Evolutionary conservation across 2,113 vertebrate genomes (phyloP), one percentile per base, ranked within the genome.

Genomic region (Lynx canadensis): DNA sequence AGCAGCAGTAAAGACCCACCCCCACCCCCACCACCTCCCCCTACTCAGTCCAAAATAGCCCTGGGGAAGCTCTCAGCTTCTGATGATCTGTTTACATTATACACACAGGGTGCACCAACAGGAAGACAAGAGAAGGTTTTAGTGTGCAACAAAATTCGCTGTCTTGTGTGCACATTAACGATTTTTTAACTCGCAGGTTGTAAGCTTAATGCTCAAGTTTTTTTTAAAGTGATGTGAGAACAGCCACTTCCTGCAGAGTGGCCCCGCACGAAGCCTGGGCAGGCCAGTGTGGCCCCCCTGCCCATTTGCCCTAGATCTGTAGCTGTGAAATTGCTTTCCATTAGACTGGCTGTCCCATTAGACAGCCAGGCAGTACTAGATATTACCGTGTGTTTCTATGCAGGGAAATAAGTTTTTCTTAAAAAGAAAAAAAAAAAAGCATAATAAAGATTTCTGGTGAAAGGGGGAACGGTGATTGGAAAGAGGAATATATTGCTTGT

Each of bases 141-240:
- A 23, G 55, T 7, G 13, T 45, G n/a, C 65, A 74, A 16, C 29
- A 55, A 88, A 66, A 63, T 18, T 16, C 16, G 21, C 89, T 81
- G 48, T 8, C 93, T 48, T 33, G 21, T 50, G 55, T 45, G 48
- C 68, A 76, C 25, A 10, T 68, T 57, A 38, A 66, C 21, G 65
- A 23, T 55, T 88, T 86, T 92, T 69, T 50, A 82, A 85, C 12
- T 31, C 63, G 3, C 1, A 1, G 27, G 3, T 52, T n/a, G 5
- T 73, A 82, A 52, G 29, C 29, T 41, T 57, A 27, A n/a, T 76
- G 50, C n/a, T 60, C 31, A 60, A 25, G 27, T 82, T 81, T 41
- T 41, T 90, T 18, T 14, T 84, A 50, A 41, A 29, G 45, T 0
- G 0, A 29, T 33, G 5, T 85, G 0, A 0, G 6, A 16, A 33